Percentiles rank a stretch among this genome's conserved stretches.
Evolutionary conservation across 2,888 invertebrate species (phyloP).

Genomic region (Cloeon dipterum): DNA sequence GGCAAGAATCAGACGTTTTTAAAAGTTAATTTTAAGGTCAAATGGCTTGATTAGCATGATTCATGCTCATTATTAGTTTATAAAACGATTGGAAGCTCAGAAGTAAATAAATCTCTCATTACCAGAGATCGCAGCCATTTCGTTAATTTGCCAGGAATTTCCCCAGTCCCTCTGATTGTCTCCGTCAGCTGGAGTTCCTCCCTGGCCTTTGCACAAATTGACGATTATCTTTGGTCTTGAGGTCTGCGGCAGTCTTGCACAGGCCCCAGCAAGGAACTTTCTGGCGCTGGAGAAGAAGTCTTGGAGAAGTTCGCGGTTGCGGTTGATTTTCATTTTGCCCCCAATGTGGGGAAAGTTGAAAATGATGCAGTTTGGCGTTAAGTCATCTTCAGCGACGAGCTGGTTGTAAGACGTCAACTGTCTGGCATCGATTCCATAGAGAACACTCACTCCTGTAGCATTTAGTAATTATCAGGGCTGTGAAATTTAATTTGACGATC

Average conservation of each 20-base stretch:
- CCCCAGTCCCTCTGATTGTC: slow-evolving; percentile 19
- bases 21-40: too few relatives aligned
- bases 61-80: too few relatives aligned
- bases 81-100: neutral
- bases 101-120: neutral
- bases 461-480: too few relatives aligned
- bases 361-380: slow-evolving; percentile 24
- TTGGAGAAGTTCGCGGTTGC: slow-evolving; percentile 24
- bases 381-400: slow-evolving; percentile 13
- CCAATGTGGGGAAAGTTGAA: slow-evolving; percentile 38
- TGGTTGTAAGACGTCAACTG: slow-evolving; percentile 15
- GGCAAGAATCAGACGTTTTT: too few relatives aligned
- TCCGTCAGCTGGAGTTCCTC: slow-evolving; percentile 22
- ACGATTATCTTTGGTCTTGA: slow-evolving; percentile 12
- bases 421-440: slow-evolving; percentile 26
- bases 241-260: slow-evolving; percentile 11
- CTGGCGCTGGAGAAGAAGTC: slow-evolving; percentile 22
- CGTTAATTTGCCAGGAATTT: slow-evolving; percentile 29
- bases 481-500: too few relatives aligned
- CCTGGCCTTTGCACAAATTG: slow-evolving; percentile 28
- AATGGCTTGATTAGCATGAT: too few relatives aligned
- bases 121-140: slow-evolving; percentile 22
- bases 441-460: slow-evolving; percentile 22
- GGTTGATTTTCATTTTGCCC: slow-evolving; percentile 32
- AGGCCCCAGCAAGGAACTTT: slow-evolving; percentile 17